These are phyloP conservation scores for Cyaniris semiargus DNA, from an alignment of 2,888 invertebrate species.

Conservation along the genomic window DNA sequence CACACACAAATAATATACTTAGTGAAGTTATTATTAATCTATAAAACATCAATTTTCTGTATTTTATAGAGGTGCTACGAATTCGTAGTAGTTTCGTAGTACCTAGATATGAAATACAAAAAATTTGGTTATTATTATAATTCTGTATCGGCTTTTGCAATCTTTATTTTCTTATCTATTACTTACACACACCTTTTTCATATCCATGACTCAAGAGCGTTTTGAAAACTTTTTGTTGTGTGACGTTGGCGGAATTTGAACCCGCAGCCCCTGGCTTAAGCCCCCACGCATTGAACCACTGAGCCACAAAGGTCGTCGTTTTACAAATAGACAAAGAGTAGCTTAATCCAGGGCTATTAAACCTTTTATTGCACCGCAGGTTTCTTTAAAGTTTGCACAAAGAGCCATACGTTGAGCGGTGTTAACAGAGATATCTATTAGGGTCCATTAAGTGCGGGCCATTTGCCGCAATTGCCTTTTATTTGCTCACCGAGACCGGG, in stretches of 20 bases:
- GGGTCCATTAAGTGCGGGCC: slow-evolving; percentile 25
- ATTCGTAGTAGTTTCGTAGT: not conserved
- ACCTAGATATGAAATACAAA: too few species aligned
- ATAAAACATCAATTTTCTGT: too few species aligned
- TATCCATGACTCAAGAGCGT: too few species aligned
- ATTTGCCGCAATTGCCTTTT: slow-evolving; percentile 35
- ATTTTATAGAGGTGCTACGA: not conserved
- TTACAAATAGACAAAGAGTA: not conserved
- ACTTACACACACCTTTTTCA: not conserved
- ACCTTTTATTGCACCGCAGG: slow-evolving; percentile 5
- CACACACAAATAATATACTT: too few species aligned
- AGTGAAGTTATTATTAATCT: too few species aligned
- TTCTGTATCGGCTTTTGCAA: not conserved
- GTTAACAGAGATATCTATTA: slow-evolving; percentile 31
- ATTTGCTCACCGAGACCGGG: slow-evolving; percentile 38
- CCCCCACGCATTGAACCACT: not conserved
- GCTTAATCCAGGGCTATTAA: slow-evolving; percentile 10
- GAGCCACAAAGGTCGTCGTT: not conserved
- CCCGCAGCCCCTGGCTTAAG: too few species aligned
- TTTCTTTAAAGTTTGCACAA: slow-evolving; percentile 21
- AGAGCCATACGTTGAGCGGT: slow-evolving; percentile 24
- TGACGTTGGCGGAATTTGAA: too few species aligned
- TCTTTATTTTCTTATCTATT: not conserved
- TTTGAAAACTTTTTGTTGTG: too few species aligned
- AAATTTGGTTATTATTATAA: not conserved